Evolutionary conservation across 2,797 vertebrate genomes (phyloP), one percentile per base, ranked within the genome.

Genomic region (Phyllotis vaccarum): DNA sequence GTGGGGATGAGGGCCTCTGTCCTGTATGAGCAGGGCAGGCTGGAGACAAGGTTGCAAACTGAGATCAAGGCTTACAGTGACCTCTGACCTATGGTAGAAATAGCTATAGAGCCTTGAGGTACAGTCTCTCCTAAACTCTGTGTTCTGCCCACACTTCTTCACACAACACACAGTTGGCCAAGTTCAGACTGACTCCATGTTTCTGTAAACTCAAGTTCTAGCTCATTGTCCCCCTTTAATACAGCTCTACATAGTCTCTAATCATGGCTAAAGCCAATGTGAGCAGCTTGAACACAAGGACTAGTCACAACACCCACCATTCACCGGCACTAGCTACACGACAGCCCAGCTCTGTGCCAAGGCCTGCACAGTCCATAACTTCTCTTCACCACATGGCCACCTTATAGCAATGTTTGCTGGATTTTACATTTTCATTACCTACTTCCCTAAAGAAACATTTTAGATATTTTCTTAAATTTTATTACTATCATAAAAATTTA

Each of bases 61-160:
- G 8, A 19, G 37, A 64, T 17, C 4, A 19, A 46, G n/a, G 40
- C 22, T 54, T 75, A 6, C 12, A 0, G 40, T 43, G 31, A 43
- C n/a, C 58, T 54, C 22, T 62, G 43, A 70, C 56, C 11, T 6
- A n/a, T 31, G 31, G 3, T 40, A 37, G 70, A 66, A 60, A 54
- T 0, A 52, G 58, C 46, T 60, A 43, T 5, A 0, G 58, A 83
- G 56, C 62, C 43, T 54, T 10, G 2, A 49, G 2, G 14, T 29
- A 9, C 0, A 2, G 17, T 40, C 24, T 37, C 2, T 37, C 5
- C 74, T 13, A 34, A 22, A 14, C 31, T 54, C 70, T 7, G 5
- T 66, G 22, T 3, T 22, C 17, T 17, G 0, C 0, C 1, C 1
- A 11, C 13, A 11, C 21, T n/a, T 0, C n/a, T 40, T 24, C 21